Base-by-base conservation (phyloP, 2,113 vertebrate genomes). In the Chaenocephalus aceratus region DNA sequence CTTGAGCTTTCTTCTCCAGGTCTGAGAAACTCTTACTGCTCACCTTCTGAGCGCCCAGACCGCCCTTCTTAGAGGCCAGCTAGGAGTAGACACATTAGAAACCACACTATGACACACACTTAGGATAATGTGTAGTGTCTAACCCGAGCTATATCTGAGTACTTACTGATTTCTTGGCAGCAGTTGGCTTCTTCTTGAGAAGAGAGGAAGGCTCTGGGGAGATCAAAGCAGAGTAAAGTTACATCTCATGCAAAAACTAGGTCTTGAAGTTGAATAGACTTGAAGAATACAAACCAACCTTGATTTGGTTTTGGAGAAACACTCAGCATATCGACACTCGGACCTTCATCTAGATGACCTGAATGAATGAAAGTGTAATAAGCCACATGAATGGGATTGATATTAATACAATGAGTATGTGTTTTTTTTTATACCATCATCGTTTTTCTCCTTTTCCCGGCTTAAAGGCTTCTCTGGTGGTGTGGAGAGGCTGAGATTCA, bases 11-110 rank as follows among this genome's bases (percentile, higher is more conserved):
- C 72, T 96, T 98, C 89, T 99, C 97, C 45, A 97, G 94, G 57
- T 96, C 96, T 0, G 88, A 96, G 88, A 99, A 99, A 82, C 92
- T 96, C 34, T 95, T 91, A 34, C 93, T 94, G 79, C 96, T 96
- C 44, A 99, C 95, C 89, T 97, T 99, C 81, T 99, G 98, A 59
- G 98, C 98, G 0, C 98, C 98, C 77, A 99, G 91, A 12, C 97
- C 95, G 6, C 95, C 96, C 81, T 97, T 99, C 78, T 96, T 99
- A 75, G 94, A 90, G 52, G 96, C 96, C 16, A 97, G 85, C 98
- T 99, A 72, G 45, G 60, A 41, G 23, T 14, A 67, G 10, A 91
- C 60, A 79, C 57, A 75, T 8, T 67, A 67, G 36, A 41, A 41
- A 41, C 6, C 36, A 41, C 36, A 41, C 6, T 41, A 41, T 41